Evolutionary conservation across 2,113 vertebrate species (phyloP), one percentile per base, ranked within the genome.

Genomic region (Bucco capensis): DNA sequence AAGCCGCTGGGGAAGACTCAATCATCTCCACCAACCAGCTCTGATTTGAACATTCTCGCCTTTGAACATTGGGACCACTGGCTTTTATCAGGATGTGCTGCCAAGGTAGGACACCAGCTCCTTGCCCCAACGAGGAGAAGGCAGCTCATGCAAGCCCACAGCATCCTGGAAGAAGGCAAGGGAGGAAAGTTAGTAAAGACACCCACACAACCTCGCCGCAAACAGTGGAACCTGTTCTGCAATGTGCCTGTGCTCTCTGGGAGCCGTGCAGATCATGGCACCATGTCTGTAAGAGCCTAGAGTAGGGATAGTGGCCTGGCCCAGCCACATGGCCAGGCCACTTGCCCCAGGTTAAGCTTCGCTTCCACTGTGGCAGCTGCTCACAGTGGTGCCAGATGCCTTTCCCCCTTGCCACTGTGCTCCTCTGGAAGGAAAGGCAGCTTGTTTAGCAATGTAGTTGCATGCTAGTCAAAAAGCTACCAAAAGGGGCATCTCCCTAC

Each of bases 1-100:
- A 95, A 96, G 83, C 94, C 38, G 40, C 89, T 77, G 73, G 91
- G 94, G 94, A 96, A 95, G 93, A 93, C 87, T 95, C 89, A 93
- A 6, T 76, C 8, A 1, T 82, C 87, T 93, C 72, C 89, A 92
- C 87, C 93, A 89, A 89, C 57, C 38, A 46, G 81, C 86, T 90
- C 70, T 1, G 17, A 69, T 84, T 82, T 33, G 71, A 92, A 90
- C 0, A 2, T 24, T 83, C 62, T 87, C 3, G 67, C 47, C 74
- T 94, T 95, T 88, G 85, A 90, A 84, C 72, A 53, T 0, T 1
- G 18, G 72, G 69, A 67, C 40, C 5, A 38, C 56, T 31, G 6
- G 56, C 79, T 94, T 90, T 92, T 93, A 92, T 89, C 86, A 75
- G 73, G 73, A 81, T 54, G 73, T 0, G 8, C 77, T 84, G 70